Percentiles rank a stretch among this genome's conserved stretches.
Evolutionary conservation across 2,113 vertebrate species (phyloP).

Genomic region (Cichladusa arquata): DNA sequence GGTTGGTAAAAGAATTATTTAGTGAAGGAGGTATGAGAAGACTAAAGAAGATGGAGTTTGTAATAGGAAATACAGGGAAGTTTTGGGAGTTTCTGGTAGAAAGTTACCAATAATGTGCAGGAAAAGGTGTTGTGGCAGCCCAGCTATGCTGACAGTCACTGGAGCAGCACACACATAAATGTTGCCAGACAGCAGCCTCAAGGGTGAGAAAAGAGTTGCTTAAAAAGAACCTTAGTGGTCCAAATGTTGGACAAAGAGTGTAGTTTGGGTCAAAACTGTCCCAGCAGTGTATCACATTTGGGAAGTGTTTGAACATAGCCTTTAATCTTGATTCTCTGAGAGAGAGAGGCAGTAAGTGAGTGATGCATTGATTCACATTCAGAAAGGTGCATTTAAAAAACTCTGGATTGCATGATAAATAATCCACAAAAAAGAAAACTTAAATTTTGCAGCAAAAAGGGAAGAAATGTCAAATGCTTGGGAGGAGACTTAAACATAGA

Average conservation of each 20-base stretch:
- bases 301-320: background rate
- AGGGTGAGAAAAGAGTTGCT: background rate
- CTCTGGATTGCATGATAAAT: background rate
- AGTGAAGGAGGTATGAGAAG: background rate
- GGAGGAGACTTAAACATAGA: background rate
- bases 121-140: background rate
- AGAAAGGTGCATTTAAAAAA: background rate
- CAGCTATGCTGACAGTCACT: fast-evolving
- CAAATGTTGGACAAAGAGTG: background rate
- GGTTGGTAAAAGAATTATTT: background rate
- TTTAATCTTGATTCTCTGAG: background rate
- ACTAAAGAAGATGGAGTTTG: background rate
- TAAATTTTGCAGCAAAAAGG: background rate
- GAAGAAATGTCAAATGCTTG: background rate
- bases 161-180: background rate
- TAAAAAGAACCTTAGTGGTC: background rate
- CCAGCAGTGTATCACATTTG: fast-evolving
- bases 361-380: background rate
- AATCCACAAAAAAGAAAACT: background rate
- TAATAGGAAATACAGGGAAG: background rate
- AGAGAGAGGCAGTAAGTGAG: background rate
- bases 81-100: background rate
- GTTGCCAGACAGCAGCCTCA: background rate
- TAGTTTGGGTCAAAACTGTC: background rate
- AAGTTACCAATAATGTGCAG: fast-evolving